These are phyloP conservation scores for Drosophila suzukii DNA, from an alignment of 1,140 invertebrate species.

Conservation along the genomic window DNA sequence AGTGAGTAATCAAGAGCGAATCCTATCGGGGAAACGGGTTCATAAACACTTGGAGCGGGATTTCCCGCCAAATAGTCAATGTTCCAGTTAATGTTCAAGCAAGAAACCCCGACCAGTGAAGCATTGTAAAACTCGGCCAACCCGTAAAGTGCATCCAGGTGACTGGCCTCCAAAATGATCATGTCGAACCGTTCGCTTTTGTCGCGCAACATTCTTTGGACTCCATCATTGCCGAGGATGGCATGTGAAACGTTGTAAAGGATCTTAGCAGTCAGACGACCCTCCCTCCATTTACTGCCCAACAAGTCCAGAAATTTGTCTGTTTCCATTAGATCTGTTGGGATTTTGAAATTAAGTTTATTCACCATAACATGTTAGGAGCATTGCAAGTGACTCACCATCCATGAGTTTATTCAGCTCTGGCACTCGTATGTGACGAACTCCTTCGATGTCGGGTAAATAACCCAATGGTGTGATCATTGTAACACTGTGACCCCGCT, in stretches of 20 bases:
- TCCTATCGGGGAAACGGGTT: constrained; percentile 60
- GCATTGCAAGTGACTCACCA: constrained; percentile 14
- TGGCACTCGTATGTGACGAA: constrained; percentile 35
- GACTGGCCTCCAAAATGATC: constrained; percentile 50
- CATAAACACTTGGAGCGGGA: constrained; percentile 63
- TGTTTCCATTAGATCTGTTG: neutral
- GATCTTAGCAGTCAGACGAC: neutral
- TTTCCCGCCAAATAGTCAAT: constrained; percentile 48
- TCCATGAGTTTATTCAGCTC: constrained; percentile 17
- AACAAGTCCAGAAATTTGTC: neutral
- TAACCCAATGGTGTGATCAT: constrained; percentile 24
- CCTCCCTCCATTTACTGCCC: constrained; percentile 42
- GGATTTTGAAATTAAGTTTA: neutral
- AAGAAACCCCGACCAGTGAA: constrained; percentile 46
- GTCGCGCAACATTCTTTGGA: constrained; percentile 42
- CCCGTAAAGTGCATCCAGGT: constrained; percentile 54
- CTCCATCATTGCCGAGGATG: constrained; percentile 24
- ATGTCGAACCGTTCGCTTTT: constrained; percentile 59
- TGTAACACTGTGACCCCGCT: constrained; percentile 43
- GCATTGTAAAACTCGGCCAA: constrained; percentile 58
- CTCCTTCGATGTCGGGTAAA: constrained; percentile 26
- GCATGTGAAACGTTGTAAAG: constrained; percentile 19
- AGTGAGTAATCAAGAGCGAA: constrained; percentile 76
- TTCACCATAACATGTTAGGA: neutral
- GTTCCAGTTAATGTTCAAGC: constrained; percentile 39